phyloP scores from a whole-genome alignment of 2,888 invertebrate species.

The Vandiemenella viatica region DNA sequence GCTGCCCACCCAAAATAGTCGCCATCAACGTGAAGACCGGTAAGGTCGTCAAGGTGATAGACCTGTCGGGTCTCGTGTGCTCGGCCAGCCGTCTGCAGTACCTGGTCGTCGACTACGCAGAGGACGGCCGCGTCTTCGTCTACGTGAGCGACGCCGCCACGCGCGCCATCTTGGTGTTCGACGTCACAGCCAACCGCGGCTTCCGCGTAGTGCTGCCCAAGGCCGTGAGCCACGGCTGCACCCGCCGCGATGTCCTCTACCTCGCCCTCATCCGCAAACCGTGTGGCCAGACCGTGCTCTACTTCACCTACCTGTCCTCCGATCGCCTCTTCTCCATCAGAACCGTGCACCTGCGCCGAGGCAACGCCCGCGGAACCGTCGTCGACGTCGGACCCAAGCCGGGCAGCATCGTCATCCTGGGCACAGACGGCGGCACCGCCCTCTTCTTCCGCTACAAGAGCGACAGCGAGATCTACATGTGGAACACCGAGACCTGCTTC shows the following conservation, averaged over 20 bases:
- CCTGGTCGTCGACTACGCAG: conserved; percentile 47
- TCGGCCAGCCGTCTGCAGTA: conserved; percentile 50
- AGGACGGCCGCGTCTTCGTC: conserved; percentile 31
- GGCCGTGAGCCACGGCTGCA: conserved; percentile 34
- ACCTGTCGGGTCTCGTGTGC: conserved; percentile 40
- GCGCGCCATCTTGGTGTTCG: conserved; percentile 50
- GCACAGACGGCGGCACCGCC: conserved; percentile 41
- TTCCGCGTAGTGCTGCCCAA: conserved; percentile 46
- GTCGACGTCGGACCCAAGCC: conserved; percentile 42
- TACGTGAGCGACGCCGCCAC: conserved; percentile 55
- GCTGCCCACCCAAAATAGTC: conserved; percentile 50
- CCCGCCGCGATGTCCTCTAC: conserved; percentile 47
- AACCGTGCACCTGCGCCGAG: conserved; percentile 43
- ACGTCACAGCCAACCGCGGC: conserved; percentile 42
- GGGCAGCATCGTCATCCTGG: conserved; percentile 39
- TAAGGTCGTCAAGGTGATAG: conserved; percentile 42
- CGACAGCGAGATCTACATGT: conserved; percentile 44
- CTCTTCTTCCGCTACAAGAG: conserved; percentile 48
- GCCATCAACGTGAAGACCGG: conserved; percentile 42
- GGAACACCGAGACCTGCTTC: conserved; percentile 44
- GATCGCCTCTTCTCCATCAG: conserved; percentile 45
- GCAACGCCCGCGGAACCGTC: conserved; percentile 37
- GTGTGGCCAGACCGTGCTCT: conserved; percentile 39
- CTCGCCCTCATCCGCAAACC: conserved; percentile 43
- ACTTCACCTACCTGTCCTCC: conserved; percentile 49